Evolutionary conservation across 1,140 invertebrate genomes (phyloP).

Genomic region (Hesperophylax magnus): DNA sequence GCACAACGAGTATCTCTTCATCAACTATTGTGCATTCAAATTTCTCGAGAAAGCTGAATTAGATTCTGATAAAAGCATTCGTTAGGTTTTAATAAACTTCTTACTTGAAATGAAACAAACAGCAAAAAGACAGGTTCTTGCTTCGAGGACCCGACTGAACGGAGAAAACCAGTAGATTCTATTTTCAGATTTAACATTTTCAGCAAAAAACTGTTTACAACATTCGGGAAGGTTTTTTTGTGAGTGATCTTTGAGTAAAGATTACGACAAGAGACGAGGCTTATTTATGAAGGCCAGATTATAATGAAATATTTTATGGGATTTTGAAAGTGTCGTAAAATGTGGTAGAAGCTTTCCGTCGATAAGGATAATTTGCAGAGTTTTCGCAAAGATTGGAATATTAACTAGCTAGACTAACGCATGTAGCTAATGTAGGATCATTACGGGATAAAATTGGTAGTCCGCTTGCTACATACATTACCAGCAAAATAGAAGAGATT

Average conservation of each 20-base stretch:
- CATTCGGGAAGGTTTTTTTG: not conserved
- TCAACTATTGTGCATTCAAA: too few species aligned
- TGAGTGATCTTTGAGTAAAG: not conserved
- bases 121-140: conserved; percentile 13
- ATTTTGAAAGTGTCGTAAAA: too few species aligned
- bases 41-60: not conserved
- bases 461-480: too few species aligned
- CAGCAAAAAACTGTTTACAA: not conserved
- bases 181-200: conserved; percentile 9
- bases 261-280: not conserved
- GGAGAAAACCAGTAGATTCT: not conserved
- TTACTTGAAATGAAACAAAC: conserved; percentile 12
- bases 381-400: too few species aligned
- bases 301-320: too few species aligned
- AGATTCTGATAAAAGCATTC: conserved; percentile 25
- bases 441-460: too few species aligned
- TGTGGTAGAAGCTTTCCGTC: too few species aligned
- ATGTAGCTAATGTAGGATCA: too few species aligned
- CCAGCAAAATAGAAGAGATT: too few species aligned
- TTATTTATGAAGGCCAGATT: not conserved
- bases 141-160: not conserved
- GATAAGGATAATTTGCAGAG: too few species aligned
- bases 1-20: too few species aligned
- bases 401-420: too few species aligned
- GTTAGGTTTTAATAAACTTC: conserved; percentile 22